Evolutionary conservation across 2,888 invertebrate species (phyloP), one percentile per base, ranked within the genome.

Genomic region (Rhagophthalmus giganteus): DNA sequence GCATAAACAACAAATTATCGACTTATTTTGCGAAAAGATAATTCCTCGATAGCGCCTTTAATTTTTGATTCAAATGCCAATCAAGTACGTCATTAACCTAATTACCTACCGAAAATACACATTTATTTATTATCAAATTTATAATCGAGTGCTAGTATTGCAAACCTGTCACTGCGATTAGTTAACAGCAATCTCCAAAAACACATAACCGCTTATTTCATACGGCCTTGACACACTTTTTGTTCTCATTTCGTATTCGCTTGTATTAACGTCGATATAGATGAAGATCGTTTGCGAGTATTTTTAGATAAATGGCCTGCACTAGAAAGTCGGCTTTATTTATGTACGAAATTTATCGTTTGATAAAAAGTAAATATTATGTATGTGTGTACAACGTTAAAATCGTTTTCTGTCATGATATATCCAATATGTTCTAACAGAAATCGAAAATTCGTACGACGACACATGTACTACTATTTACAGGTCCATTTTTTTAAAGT

Each of bases 211-310:
- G 15, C 9, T 16, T 11, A 41, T 31, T 49, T 41, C 34, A 12
- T 30, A 11, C 26, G 49, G 34, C 49, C 49, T 49, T 49, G 49
- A 49, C 49, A 49, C 37, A 49, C 42, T 42, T 49, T 26, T 26
- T 35, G 30, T n/a, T 20, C 46, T 46, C 28, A 31, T 46, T 46
- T 46, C 26, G 16, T 46, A 46, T 38, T 37, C 37, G 32, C 32
- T 39, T 27, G n/a, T 30, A 30, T 30, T 30, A 20, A 20, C 20
- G 7, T 3, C 20, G 20, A 20, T n/a, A n/a, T 34, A 45, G 34
- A 20, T 37, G 37, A 37, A 37, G 37, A 37, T 37, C 26, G 14
- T 14, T 13, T 10, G 6, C 25, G 14, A 26, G 37, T 37, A 37
- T 37, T 37, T 37, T 37, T 37, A 37, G 37, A 37, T 25, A 25